Conservation (phyloP, 2,888 invertebrate species). For the Morpho achilles region DNA sequence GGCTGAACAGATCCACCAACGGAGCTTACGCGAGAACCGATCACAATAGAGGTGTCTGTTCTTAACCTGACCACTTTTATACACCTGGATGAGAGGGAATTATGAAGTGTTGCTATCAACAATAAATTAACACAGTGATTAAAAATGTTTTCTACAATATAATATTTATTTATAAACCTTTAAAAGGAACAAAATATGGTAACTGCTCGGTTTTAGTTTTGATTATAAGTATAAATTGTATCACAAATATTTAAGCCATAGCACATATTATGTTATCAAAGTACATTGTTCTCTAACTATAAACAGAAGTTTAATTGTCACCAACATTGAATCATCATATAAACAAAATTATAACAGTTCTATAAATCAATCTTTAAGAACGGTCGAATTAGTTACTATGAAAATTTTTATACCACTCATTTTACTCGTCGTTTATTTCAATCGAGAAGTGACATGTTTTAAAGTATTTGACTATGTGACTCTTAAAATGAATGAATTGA, state of each 20-base stretch:
- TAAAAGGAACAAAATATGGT: too few relatives aligned
- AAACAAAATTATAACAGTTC: slow-evolving; percentile 22
- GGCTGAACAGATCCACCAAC: too few relatives aligned
- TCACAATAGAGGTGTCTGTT: too few relatives aligned
- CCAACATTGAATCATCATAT: slow-evolving; percentile 2
- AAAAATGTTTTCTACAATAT: too few relatives aligned
- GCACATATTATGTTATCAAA: slow-evolving; percentile 14
- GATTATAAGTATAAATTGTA: neutral
- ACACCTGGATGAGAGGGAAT: too few relatives aligned
- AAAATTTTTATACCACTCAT: slow-evolving; percentile 21
- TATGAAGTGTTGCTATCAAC: too few relatives aligned
- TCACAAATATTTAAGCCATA: neutral
- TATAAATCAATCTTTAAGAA: slow-evolving; percentile 12
- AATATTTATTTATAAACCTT: too few relatives aligned
- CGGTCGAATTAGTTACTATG: slow-evolving; percentile 20
- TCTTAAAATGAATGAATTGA: slow-evolving; percentile 35
- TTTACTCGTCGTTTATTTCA: slow-evolving; percentile 20
- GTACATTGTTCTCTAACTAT: slow-evolving; percentile 25
- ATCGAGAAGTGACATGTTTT: slow-evolving; percentile 23
- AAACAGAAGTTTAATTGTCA: slow-evolving; percentile 14
- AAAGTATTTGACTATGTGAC: slow-evolving; percentile 33
- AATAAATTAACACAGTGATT: too few relatives aligned
- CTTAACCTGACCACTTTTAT: too few relatives aligned
- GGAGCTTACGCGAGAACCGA: too few relatives aligned
- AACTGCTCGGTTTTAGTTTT: too few relatives aligned